Evolutionary conservation across 2,888 invertebrate genomes (phyloP), one percentile per base, ranked within the genome.

Genomic region (Camptogramma bilineatum): DNA sequence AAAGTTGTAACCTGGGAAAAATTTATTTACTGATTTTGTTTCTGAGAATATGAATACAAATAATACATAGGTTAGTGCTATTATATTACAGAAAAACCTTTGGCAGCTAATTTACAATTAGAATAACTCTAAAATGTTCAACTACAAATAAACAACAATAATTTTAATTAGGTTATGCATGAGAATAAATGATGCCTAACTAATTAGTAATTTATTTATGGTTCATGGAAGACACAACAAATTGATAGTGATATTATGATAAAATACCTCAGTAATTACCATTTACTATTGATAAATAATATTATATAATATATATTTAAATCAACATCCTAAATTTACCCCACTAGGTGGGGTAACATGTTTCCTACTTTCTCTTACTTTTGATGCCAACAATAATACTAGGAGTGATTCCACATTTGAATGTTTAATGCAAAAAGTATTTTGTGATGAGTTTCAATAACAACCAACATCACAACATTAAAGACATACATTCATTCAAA

Each of bases 151-250:
- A 56, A 56, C 58, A 59, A 64, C 53, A 57, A 47, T 60, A 24
- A 57, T 50, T 53, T 31, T 46, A 47, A 55, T 55, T 4, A 59
- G 58, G 31, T 47, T 53, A 61, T 55, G 19, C 34, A 51, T 62
- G 50, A 62, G 52, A 73, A 71, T 74, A 69, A 72, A 69, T 75
- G 65, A 73, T 74, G 61, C 55, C 73, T 74, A 62, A 51, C 64
- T 76, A 75, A 75, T 74, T 78, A 74, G 39, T 69, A 69, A 73
- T 73, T 70, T 62, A 74, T 71, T 71, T 69, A 76, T 71, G 68
- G 69, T 74, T 76, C 65, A 76, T 77, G 80, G 82, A 83, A 83
- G 84, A 85, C 83, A 79, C 71, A 81, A 79, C 74, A 79, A 75
- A 63, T 65, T 71, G 65, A 77, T 73, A 72, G 54, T 64, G 56